Evolutionary conservation across 2,888 invertebrate genomes (phyloP), one percentile per base, ranked within the genome.

Genomic region (Leptopilina drosophilae): DNA sequence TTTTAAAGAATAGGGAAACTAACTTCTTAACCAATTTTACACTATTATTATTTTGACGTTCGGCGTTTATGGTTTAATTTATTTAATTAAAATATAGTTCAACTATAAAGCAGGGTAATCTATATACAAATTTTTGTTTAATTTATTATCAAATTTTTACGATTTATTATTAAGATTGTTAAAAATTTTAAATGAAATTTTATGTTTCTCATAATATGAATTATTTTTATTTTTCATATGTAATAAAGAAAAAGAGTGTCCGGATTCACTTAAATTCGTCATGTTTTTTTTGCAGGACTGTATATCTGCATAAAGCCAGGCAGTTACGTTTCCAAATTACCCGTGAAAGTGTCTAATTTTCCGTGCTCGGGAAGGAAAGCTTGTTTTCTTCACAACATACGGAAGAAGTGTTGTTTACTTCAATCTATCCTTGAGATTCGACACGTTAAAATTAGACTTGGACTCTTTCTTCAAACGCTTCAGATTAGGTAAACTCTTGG

Each of bases 391-490:
- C 56, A 33, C 26, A 53, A 56, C 56, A 73, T 7, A 53, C 73
- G 73, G 73, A 73, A 73, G 53, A 73, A 73, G 53, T 9, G 33
- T 56, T 56, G 53, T 73, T 73, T 73, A 56, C 69, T 73, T 73
- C 20, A 20, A 20, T 1, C 26, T 73, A 49, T 73, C 69, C 69
- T 53, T 73, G 69, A 56, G 69, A 73, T 73, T 73, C 53, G 56
- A 40, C 73, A 73, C 56, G n/a, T 73, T 73, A 56, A 73, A 73
- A 49, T 56, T 73, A 73, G 53, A 73, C 33, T 73, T 53, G 33
- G 73, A 73, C 73, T 73, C 73, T 73, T 73, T 73, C 73, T 73
- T 56, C 73, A 73, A 73, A 73, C 53, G n/a, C 73, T 33, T 73
- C 73, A 73, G 73, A 56, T 73, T 56, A 53, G 73, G 53, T 73